phyloP scores from a whole-genome alignment of 2,888 invertebrate species.

The Axea sp. region DNA sequence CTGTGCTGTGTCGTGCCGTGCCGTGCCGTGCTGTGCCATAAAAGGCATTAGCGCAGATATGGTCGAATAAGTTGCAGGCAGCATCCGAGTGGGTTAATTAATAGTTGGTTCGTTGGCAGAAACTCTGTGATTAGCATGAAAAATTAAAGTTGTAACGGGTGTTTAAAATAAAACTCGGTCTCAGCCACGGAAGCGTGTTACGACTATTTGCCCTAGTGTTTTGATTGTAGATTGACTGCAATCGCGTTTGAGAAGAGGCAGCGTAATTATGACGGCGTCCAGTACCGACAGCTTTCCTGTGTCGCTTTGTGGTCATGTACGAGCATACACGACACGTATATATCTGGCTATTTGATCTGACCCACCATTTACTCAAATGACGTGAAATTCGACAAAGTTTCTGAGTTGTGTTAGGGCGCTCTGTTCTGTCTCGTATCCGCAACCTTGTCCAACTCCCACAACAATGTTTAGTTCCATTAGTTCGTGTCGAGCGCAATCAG shows the following conservation, averaged over 20 bases:
- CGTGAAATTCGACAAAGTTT: conserved; percentile 77
- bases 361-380: conserved; percentile 74
- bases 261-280: conserved; percentile 68
- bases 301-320: conserved; percentile 44
- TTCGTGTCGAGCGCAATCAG: conserved; percentile 35
- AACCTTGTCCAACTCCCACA: conserved; percentile 55
- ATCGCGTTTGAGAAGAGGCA: conserved; percentile 66
- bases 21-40: too few species aligned
- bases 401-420: conserved; percentile 65
- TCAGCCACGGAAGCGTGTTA: conserved; percentile 13
- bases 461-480: conserved; percentile 66
- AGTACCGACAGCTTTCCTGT: conserved; percentile 52
- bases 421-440: conserved; percentile 51
- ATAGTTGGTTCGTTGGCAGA: conserved; percentile 18
- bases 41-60: conserved; percentile 22
- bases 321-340: conserved; percentile 64
- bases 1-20: too few species aligned
- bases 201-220: conserved; percentile 59
- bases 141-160: conserved; percentile 33
- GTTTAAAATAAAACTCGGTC: conserved; percentile 24
- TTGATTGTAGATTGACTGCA: conserved; percentile 71
- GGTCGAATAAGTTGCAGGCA: conserved; percentile 4
- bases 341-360: conserved; percentile 75
- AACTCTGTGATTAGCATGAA: conserved; percentile 41
- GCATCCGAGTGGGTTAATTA: conserved; percentile 27